These are phyloP conservation scores for Rapana venosa DNA, from an alignment of 2,888 invertebrate species.

Conservation along the genomic window DNA sequence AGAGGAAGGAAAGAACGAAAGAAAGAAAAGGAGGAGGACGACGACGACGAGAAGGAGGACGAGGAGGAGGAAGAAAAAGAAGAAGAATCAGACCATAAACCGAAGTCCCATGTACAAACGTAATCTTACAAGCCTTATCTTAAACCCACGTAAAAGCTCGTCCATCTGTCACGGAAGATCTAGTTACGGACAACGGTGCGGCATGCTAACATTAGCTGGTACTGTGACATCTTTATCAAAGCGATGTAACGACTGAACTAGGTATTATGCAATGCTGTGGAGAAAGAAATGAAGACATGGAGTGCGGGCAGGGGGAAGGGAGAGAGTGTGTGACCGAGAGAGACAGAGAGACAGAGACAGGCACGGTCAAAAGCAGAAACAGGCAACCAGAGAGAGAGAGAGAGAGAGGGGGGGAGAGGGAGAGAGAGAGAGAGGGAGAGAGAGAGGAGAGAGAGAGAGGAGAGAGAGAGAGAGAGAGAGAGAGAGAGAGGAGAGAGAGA, in stretches of 20 bases:
- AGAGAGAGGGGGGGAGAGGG: background rate
- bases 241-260: too few species aligned
- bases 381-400: background rate
- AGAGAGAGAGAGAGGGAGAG: background rate
- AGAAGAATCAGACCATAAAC: background rate
- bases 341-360: background rate
- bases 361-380: background rate
- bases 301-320: background rate
- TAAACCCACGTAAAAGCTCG: too few species aligned
- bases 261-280: background rate
- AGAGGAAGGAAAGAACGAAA: background rate
- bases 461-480: background rate
- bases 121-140: too few species aligned
- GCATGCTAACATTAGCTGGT: too few species aligned
- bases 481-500: background rate
- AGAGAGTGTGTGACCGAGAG: background rate
- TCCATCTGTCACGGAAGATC: too few species aligned
- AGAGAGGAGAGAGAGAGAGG: background rate
- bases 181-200: too few species aligned
- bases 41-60: background rate
- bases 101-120: too few species aligned
- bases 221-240: too few species aligned
- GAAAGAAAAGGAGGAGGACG: background rate
- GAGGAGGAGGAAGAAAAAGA: background rate
- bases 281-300: background rate